Percentiles rank a stretch among this genome's conserved stretches.
These are phyloP conservation scores for Nycteola revayana DNA, from an alignment of 2,888 invertebrate genomes.

Conservation along the genomic window DNA sequence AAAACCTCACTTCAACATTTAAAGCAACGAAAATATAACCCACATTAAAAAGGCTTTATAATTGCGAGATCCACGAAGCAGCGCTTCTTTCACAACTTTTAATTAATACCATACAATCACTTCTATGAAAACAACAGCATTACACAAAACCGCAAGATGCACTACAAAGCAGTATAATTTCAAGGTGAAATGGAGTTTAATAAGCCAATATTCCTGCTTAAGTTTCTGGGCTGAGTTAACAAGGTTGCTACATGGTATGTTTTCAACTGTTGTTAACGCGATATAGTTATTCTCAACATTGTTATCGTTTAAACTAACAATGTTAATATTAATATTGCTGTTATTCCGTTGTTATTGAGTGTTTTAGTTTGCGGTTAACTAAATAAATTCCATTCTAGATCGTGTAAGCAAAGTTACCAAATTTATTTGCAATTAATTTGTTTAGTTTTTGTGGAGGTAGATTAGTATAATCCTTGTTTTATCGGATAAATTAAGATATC, in stretches of 20 bases:
- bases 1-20: too few relatives aligned
- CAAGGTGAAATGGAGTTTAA: constrained; percentile 58
- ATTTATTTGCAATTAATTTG: too few relatives aligned
- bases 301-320: constrained; percentile 38
- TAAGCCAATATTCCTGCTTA: constrained; percentile 53
- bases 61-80: too few relatives aligned
- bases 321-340: constrained; percentile 30
- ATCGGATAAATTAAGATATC: too few relatives aligned
- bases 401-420: too few relatives aligned
- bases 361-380: constrained; percentile 11
- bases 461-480: too few relatives aligned
- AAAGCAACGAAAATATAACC: too few relatives aligned
- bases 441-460: too few relatives aligned
- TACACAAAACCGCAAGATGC: constrained; percentile 24
- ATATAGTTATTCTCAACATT: constrained; percentile 36
- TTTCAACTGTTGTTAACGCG: constrained; percentile 49
- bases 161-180: constrained; percentile 25
- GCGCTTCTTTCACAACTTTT: constrained; percentile 15
- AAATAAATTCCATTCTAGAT: neutral
- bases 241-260: constrained; percentile 47
- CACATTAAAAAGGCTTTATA: too few relatives aligned
- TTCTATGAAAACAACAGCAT: constrained; percentile 19
- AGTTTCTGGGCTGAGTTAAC: constrained; percentile 48
- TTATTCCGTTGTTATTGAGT: constrained; percentile 16
- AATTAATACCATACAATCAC: constrained; percentile 28